Base-by-base conservation (phyloP, 2,888 invertebrate genomes). In the Meloe dianella region DNA sequence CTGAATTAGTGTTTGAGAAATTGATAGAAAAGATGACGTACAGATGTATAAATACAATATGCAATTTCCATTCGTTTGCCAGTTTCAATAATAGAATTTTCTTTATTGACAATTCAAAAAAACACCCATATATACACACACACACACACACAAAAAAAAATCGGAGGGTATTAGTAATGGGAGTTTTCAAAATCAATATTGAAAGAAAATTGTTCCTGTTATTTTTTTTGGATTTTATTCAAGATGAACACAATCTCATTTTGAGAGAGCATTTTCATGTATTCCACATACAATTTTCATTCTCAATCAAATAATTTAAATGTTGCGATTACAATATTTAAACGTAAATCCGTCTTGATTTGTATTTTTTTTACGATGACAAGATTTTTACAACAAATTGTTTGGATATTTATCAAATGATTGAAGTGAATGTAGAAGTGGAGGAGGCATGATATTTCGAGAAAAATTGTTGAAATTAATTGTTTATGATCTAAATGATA, bases 11-110 rank as follows among this genome's bases (percentile, higher is more conserved):
- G 0, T n/a, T n/a, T 10, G n/a, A 2, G 7, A 14, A 38, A 38
- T 14, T 38, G 38, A n/a, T n/a, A 38, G 14, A 38, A 2, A 38
- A 14, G 38, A 38, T n/a, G 38, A 38, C 32, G 12, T 10, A 32
- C 6, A 32, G 7, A 10, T 32, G 14, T 38, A 38, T 38, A 38
- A 38, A 38, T 38, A 38, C 38, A 38, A n/a, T n/a, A n/a, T 38
- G 38, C 38, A 38, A 32, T 32, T 32, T 12, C 2, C 32, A 32
- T 32, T 12, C 1, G 38, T n/a, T 38, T 38, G 38, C 38, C 38
- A 38, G 38, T 38, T 38, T 38, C 38, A 38, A 38, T 38, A 38
- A 38, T 38, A 38, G 38, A 38, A 38, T 38, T 38, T 14, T n/a
- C 38, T 12, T 32, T 32, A 32, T 38, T n/a, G 38, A 38, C 38